These are phyloP conservation scores for cattle (Bos taurus) DNA, from an alignment of 2,113 vertebrate species.

Conservation along the genomic window ARS-UCD2.0 NC_037345.1:24094001-24094500, in stretches of 20 bases:
- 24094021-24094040: not conserved
- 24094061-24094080: not conserved
- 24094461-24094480: not conserved
- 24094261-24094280: not conserved
- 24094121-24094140: not conserved
- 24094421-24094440: not conserved
- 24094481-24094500: not conserved
- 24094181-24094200: not conserved
- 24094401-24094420: not conserved
- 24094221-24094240: not conserved
- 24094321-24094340: not conserved
- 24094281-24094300: not conserved
- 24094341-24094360: not conserved
- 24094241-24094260: not conserved
- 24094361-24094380: not conserved
- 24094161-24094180: not conserved
- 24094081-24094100: not conserved
- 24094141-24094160: not conserved
- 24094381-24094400: not conserved
- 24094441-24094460: not conserved
- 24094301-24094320: not conserved
- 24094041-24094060: not conserved
- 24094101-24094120: not conserved
- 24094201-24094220: not conserved
- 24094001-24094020: not conserved